Percentiles rank a stretch among this genome's conserved stretches.
These are phyloP conservation scores for Pseudorasbora parva DNA, from an alignment of 2,113 vertebrate species.

Conservation along the genomic window DNA sequence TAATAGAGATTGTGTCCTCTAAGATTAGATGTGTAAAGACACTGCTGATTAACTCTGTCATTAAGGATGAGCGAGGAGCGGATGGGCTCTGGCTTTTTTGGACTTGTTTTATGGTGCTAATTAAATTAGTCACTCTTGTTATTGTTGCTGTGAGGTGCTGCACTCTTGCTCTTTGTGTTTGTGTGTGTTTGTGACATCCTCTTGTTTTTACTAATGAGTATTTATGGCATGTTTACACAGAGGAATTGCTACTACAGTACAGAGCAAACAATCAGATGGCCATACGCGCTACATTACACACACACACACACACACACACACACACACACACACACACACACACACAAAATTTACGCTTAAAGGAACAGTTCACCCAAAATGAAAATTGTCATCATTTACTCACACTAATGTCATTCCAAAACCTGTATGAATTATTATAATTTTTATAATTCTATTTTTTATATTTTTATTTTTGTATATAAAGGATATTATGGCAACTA, in stretches of 20 bases:
- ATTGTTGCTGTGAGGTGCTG: constrained; percentile 24
- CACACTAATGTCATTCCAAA: background rate
- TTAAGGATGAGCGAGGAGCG: constrained; percentile 38
- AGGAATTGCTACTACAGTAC: constrained; percentile 49
- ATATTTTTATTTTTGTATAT: no score
- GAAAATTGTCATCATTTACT: background rate
- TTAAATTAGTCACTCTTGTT: constrained; percentile 54
- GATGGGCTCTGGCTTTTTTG: background rate
- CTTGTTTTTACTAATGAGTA: constrained; percentile 64
- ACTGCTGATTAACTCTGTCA: constrained; percentile 49
- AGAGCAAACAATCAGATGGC: constrained; percentile 51
- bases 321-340: constrained; percentile 28
- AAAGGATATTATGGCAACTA: background rate
- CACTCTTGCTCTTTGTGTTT: constrained; percentile 14
- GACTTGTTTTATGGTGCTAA: constrained; percentile 43
- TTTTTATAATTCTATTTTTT: no score
- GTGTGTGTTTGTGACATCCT: constrained; percentile 33
- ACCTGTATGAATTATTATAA: background rate
- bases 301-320: constrained; percentile 19
- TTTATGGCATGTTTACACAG: constrained; percentile 64
- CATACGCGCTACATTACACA: constrained; percentile 23
- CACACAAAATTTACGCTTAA: constrained; percentile 2
- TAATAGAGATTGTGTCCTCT: constrained; percentile 1
- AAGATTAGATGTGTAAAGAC: constrained; percentile 10
- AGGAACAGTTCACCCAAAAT: background rate